phyloP scores from a whole-genome alignment of 2,113 vertebrate species.

The Thermophis baileyi region DNA sequence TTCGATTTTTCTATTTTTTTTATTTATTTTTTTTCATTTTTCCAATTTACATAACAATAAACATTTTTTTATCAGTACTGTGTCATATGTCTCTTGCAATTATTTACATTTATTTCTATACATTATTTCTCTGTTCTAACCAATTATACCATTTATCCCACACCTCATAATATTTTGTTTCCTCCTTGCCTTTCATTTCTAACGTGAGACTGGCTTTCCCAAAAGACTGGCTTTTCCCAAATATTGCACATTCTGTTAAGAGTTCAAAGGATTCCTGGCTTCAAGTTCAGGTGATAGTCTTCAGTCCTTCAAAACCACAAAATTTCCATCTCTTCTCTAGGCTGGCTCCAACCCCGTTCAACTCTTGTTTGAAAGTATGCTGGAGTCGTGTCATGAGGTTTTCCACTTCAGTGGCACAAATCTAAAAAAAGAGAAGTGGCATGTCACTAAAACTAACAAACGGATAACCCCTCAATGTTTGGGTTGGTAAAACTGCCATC shows the following conservation, averaged over 20 bases:
- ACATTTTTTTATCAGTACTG: too few relatives aligned
- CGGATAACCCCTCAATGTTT: not conserved
- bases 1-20: too few relatives aligned
- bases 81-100: too few relatives aligned
- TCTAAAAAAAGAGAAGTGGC: slow-evolving; percentile 65
- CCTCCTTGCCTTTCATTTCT: too few relatives aligned
- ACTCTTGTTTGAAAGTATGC: slow-evolving; percentile 91
- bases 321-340: slow-evolving; percentile 97
- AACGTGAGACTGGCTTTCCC: slow-evolving; percentile 28
- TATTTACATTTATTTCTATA: too few relatives aligned
- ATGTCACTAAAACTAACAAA: rapidly evolving
- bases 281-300: slow-evolving; percentile 74
- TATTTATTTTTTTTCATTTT: too few relatives aligned
- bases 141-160: too few relatives aligned
- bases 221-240: slow-evolving; percentile 6
- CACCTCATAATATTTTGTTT: too few relatives aligned
- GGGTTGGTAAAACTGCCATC: not conserved
- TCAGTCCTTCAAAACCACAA: slow-evolving; percentile 92
- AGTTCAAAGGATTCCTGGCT: not conserved
- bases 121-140: too few relatives aligned
- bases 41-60: too few relatives aligned
- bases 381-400: slow-evolving; percentile 86
- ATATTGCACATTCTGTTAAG: not conserved
- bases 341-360: slow-evolving; percentile 92
- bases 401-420: slow-evolving; percentile 86